Evolutionary conservation across 2,888 invertebrate species (phyloP), one percentile per base, ranked within the genome.

Genomic region (Tetanocera ferruginea): DNA sequence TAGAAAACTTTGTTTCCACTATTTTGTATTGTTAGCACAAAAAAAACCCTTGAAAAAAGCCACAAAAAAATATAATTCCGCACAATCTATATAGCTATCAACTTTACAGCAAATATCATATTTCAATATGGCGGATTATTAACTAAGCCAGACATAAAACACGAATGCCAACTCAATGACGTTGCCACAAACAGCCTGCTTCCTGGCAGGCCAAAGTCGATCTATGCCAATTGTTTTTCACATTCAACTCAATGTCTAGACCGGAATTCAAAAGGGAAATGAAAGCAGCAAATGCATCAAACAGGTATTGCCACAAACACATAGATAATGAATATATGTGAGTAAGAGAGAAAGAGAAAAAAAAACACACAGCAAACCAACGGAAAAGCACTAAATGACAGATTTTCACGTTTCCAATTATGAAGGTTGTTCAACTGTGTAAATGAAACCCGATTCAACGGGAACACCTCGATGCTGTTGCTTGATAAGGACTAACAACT

Each of bases 201-300:
- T 64, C 17, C 52, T 14, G 52, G 31, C 62, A 25, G 28, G 51
- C 31, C 25, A 51, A 51, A 3, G n/a, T 19, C 25, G 64, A 64
- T 64, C 49, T 74, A 19, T 51, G 74, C 31, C 49, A 60, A 62
- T 62, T 74, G 64, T 74, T 64, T 8, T 17, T 55, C 37, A 17
- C 19, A 11, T 1, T 19, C 73, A 62, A 73, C 9, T n/a, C 52
- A 66, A 11, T 64, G 80, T 78, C 78, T 80, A 76, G 79, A 79
- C 79, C 77, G 79, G 79, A 79, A 77, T 67, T 69, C 28, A 60
- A 79, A 76, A 52, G 67, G 79, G 77, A 79, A 79, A 79, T 79
- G 76, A 74, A 76, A 70, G 62, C 70, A 69, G 62, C 49, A 67
- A 67, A 64, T 73, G 49, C 60, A 60, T 28, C 60, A 60, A 28